These are phyloP conservation scores for Ditylenchus weischeri DNA, from an alignment of 2,888 invertebrate genomes.

Conservation along the genomic window DNA sequence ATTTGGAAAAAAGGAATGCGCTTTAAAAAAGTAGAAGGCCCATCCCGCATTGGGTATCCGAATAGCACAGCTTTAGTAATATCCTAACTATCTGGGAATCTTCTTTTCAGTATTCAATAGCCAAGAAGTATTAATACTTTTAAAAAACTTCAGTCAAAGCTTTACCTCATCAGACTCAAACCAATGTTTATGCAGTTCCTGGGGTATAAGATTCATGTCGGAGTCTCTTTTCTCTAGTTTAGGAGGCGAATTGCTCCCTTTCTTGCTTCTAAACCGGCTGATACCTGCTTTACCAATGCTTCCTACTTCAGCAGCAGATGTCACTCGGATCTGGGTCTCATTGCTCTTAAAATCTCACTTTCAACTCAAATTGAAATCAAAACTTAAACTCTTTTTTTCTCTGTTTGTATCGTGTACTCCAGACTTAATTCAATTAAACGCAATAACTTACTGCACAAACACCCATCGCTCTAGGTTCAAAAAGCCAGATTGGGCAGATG, in stretches of 20 bases:
- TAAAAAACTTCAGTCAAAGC: too few species aligned
- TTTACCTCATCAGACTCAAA: constrained; percentile 28
- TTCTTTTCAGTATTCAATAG: too few species aligned
- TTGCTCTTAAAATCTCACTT: constrained; percentile 1
- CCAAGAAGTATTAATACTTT: too few species aligned
- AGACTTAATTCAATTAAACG: too few species aligned
- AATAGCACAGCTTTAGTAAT: too few species aligned
- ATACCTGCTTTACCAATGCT: not conserved
- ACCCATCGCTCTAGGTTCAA: not conserved
- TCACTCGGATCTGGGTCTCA: constrained; percentile 14
- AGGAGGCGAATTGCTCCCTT: not conserved
- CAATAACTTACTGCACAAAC: not conserved
- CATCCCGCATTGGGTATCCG: too few species aligned
- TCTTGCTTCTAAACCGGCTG: not conserved
- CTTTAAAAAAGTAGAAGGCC: too few species aligned
- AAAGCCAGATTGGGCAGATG: too few species aligned
- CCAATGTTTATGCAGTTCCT: constrained; percentile 29
- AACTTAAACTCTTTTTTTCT: too few species aligned
- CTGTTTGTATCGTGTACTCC: too few species aligned
- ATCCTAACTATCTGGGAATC: too few species aligned
- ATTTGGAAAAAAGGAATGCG: too few species aligned
- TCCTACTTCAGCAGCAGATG: not conserved
- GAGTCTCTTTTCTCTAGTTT: constrained; percentile 35
- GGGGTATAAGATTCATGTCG: constrained; percentile 38
- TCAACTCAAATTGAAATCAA: not conserved